Base-by-base conservation (phyloP, 2,797 vertebrate genomes). In the Denticeps clupeoides region DNA sequence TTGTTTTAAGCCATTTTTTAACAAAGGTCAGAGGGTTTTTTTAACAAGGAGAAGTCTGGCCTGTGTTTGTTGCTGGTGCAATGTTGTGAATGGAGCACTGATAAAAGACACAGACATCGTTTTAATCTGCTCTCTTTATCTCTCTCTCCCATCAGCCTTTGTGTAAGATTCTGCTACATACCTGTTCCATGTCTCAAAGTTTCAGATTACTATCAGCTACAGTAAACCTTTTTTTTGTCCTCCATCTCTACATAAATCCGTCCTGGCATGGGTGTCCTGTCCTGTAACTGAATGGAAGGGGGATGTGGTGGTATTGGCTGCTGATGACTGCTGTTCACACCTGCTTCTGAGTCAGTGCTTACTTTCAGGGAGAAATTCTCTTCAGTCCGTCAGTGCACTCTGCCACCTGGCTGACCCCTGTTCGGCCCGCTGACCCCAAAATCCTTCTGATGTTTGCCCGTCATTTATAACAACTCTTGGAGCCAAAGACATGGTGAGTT, bases 341-440 rank as follows among this genome's bases (percentile, higher is more conserved):
- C 63, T 63, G 46, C 43, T 32, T 28, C 31, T 24, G 24, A 52
- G 43, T 58, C 25, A 11, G 15, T 3, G 46, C 18, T 29, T 55
- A 56, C 66, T 45, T 73, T 69, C 50, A 45, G 53, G 48, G 40
- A 70, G 74, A 73, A 63, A n/a, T n/a, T n/a, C n/a, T n/a, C n/a
- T n/a, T n/a, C n/a, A n/a, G 52, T 56, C 71, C 19, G 53, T 40
- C n/a, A n/a, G n/a, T n/a, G n/a, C n/a, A n/a, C n/a, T 55, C 51
- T 49, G 60, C n/a, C 2, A 47, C 21, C 38, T 37, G 63, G 37
- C 32, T 24, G 61, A 65, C 25, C 22, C 23, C 10, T 24, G 40
- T 12, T 11, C 8, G 5, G 16, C 16, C 11, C 10, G 32, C 4
- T 2, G 12, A 10, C 28, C 40, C 28, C n/a, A n/a, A n/a, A n/a